A percentile compares a stretch with the other conserved stretches of the same genome.
Conservation (phyloP, 2,797 vertebrate genomes). For the Cyprinella venusta region DNA sequence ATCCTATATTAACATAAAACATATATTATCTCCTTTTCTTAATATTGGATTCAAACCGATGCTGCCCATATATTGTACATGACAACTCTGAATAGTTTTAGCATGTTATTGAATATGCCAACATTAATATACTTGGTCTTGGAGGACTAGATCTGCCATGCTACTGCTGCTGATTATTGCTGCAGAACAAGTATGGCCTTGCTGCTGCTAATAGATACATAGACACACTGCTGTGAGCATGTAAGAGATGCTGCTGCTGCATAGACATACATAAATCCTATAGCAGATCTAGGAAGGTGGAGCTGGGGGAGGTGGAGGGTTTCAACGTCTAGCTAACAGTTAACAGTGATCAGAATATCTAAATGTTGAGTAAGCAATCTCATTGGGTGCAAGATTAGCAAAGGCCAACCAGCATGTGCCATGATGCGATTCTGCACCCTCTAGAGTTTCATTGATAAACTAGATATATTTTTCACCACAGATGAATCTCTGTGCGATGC, state of each 20-base stretch:
- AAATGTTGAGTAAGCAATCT: background rate
- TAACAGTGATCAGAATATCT: background rate
- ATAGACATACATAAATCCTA: no score
- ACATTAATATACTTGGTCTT: background rate
- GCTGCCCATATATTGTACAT: background rate
- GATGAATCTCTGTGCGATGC: background rate
- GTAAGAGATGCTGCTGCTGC: no score
- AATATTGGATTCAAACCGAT: background rate
- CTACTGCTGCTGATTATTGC: background rate
- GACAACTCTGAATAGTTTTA: background rate
- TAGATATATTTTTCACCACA: background rate
- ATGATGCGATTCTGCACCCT: background rate
- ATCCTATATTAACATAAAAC: slow-evolving; percentile 21
- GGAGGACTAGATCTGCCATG: background rate
- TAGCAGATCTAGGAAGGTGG: background rate
- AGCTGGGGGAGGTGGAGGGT: background rate
- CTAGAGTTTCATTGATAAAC: background rate
- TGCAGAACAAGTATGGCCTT: background rate
- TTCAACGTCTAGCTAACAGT: background rate
- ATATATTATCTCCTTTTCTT: slow-evolving; percentile 10
- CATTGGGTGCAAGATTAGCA: background rate
- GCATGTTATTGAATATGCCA: background rate
- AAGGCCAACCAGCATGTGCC: background rate
- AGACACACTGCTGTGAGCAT: no score
- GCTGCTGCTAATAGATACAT: no score